Evolutionary conservation across 2,113 vertebrate genomes (phyloP).

Genomic region (Plecturocebus donacophilus): DNA sequence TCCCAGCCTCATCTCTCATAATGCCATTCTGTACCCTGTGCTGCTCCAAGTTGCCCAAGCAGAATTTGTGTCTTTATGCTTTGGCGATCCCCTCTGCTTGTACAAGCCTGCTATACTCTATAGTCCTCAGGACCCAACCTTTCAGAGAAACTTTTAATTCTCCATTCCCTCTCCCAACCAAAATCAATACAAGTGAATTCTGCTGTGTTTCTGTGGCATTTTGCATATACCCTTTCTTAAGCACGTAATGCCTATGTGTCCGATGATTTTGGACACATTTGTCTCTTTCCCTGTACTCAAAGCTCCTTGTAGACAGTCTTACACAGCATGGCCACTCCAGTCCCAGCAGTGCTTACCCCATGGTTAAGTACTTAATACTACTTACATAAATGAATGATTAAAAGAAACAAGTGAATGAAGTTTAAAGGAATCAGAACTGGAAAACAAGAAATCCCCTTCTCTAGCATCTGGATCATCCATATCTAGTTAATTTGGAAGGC

Average conservation of each 20-base stretch:
- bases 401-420: not conserved
- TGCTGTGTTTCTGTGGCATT: not conserved
- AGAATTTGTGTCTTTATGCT: not conserved
- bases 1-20: not conserved
- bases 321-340: not conserved
- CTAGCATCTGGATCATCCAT: not conserved
- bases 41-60: not conserved
- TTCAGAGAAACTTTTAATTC: not conserved
- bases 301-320: not conserved
- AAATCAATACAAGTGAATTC: not conserved
- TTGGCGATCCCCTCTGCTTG: not conserved
- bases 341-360: not conserved
- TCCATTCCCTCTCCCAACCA: not conserved
- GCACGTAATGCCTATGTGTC: not conserved
- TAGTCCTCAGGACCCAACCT: not conserved
- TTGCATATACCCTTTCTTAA: not conserved
- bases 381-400: not conserved
- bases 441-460: slow-evolving; percentile 42
- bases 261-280: not conserved
- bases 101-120: not conserved
- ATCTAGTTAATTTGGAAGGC: slow-evolving; percentile 26
- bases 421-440: slow-evolving; percentile 5
- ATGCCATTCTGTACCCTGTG: not conserved
- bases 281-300: not conserved
- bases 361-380: not conserved